Conservation (phyloP, 2,113 vertebrate genomes). For the Microtus pennsylvanicus region DNA sequence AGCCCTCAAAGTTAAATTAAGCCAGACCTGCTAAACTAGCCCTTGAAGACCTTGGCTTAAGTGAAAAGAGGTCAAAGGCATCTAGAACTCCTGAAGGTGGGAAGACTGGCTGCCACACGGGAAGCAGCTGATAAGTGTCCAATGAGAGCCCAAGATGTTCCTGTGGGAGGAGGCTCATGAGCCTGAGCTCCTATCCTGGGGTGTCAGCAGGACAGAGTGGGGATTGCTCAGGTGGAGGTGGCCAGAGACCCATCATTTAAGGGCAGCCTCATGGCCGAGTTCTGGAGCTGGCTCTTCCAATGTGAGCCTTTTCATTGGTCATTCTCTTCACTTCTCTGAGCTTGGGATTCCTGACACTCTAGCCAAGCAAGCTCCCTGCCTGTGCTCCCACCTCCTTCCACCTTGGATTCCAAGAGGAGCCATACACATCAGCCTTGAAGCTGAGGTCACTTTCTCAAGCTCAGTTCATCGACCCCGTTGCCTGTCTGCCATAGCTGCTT, state of each 20-base stretch:
- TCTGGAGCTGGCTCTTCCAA: background rate
- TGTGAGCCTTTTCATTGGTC: background rate
- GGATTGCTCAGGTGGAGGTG: too few species aligned
- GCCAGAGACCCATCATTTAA: background rate
- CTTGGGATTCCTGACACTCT: too few species aligned
- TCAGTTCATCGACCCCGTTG: background rate
- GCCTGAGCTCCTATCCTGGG: too few species aligned
- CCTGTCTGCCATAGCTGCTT: background rate
- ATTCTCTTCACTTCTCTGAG: background rate
- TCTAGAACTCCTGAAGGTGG: background rate
- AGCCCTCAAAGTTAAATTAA: background rate
- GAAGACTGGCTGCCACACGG: too few species aligned
- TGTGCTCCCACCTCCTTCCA: background rate
- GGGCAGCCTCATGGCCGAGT: background rate
- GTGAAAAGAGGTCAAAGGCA: background rate
- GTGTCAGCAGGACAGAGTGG: accelerated
- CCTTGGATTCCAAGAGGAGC: background rate
- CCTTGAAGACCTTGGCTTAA: background rate
- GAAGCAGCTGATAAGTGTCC: background rate
- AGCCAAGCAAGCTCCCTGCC: too few species aligned
- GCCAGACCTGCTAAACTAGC: background rate
- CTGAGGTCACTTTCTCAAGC: background rate
- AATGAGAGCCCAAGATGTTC: too few species aligned
- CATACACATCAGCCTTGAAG: background rate
- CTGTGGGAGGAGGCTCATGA: background rate